Evolutionary conservation across 2,113 vertebrate genomes (phyloP).

Genomic region (Austrofundulus limnaeus): DNA sequence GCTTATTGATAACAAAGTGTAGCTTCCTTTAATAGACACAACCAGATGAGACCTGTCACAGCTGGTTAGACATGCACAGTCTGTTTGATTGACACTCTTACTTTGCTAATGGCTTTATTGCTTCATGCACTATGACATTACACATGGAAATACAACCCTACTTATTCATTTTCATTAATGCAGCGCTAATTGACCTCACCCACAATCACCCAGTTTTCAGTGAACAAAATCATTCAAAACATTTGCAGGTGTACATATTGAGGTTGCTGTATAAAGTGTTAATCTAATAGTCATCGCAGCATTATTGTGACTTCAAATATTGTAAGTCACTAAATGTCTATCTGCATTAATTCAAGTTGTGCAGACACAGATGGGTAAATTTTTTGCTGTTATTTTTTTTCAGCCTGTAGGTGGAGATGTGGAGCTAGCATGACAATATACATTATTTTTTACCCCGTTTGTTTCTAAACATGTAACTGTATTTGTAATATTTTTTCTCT

Average conservation of each 20-base stretch:
- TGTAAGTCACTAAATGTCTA: background rate
- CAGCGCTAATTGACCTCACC: background rate
- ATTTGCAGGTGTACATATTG: background rate
- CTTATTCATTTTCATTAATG: background rate
- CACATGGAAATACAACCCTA: background rate
- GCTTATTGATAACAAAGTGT: background rate
- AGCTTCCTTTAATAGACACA: background rate
- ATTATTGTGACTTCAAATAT: conserved; percentile 1
- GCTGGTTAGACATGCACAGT: background rate
- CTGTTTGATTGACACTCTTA: background rate
- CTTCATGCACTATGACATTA: background rate
- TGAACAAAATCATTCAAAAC: background rate
- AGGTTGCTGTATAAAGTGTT: background rate
- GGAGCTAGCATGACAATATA: conserved; percentile 46
- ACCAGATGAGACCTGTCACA: background rate
- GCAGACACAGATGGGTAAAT: conserved; percentile 16
- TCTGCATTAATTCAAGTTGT: conserved; percentile 15
- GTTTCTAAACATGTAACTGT: conserved; percentile 10
- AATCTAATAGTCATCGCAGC: background rate
- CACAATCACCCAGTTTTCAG: background rate
- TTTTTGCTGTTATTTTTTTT: conserved; percentile 15
- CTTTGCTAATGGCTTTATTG: conserved; percentile 4
- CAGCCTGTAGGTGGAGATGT: conserved; percentile 65
- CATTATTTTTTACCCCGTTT: conserved; percentile 18
- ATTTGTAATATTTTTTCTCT: conserved; percentile 28